Base-by-base conservation (phyloP, 1,140 invertebrate genomes). In the Pachyrhynchus sulphureomaculatus region DNA sequence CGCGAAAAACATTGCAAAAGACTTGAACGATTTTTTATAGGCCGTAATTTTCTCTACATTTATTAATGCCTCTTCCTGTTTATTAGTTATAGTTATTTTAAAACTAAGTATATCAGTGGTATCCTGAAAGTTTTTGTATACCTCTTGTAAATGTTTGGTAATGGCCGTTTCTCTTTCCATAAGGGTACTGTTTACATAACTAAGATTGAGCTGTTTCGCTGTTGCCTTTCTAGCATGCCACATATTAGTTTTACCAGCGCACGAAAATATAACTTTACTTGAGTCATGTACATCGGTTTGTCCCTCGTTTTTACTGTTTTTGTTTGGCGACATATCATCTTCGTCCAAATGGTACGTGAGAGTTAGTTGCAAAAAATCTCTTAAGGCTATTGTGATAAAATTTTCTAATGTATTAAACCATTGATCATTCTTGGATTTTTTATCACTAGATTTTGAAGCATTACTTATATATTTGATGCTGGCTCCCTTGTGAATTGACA, bases 11-110 rank as follows among this genome's bases (percentile, higher is more conserved):
- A 17, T 34, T 12, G 23, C 39, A 45, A 70, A 68, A 2, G 51
- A 48, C 17, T 64, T 66, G 42, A 68, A 70, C 39, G 37, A 44
- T 20, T 66, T 66, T 48, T 68, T 66, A 29, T 54, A 62, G 4
- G 62, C 52, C 20, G 18, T 32, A 23, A 60, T 33, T 41, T 70
- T 69, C n/a, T 49, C 48, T 2, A 68, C n/a, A 29, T 20, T 24
- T 20, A 66, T 49, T 2, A 61, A 9, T 21, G 62, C 51, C 33
- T 61, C 48, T 0, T 60, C 66, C 15, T 55, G 34, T 2, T 41
- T 47, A n/a, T 32, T 42, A 5, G 54, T 20, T 2, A 68, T 6
- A 9, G 32, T 57, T 8, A 70, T 9, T 17, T 62, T 44, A 45
- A 70, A 65, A 12, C 57, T 47, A 21, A 68, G 13, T 23, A 68